A percentile compares a stretch with the other conserved stretches of the same genome.
Evolutionary conservation across 2,113 vertebrate genomes (phyloP).

Genomic region (Microcebus ravelobensis): DNA sequence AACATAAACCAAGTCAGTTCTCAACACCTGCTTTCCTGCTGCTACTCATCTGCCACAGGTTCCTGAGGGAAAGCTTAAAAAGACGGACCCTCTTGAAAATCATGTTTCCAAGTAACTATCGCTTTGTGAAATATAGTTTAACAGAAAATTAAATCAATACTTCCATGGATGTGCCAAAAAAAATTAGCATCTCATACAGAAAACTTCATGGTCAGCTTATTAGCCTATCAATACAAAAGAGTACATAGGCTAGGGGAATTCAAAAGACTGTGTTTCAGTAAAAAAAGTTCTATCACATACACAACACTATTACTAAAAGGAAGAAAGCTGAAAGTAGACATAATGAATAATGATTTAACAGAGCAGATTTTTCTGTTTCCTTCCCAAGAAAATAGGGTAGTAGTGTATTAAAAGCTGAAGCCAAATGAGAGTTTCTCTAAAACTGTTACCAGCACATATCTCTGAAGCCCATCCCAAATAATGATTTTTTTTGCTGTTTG

Average conservation of each 20-base stretch:
- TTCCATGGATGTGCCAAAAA: background rate
- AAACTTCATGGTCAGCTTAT: background rate
- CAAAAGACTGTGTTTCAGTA: background rate
- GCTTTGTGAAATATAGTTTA: background rate
- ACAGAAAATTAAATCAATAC: background rate
- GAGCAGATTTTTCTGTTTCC: background rate
- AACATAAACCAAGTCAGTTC: background rate
- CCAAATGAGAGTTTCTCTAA: background rate
- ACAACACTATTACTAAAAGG: background rate
- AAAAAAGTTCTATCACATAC: background rate
- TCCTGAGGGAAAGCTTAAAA: background rate
- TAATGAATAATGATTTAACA: background rate
- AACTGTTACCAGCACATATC: background rate
- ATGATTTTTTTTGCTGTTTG: background rate
- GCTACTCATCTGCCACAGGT: background rate
- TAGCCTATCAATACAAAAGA: background rate
- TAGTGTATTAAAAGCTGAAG: background rate
- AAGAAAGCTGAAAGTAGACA: background rate
- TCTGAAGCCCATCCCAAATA: background rate
- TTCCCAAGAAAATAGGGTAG: background rate
- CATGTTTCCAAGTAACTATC: background rate
- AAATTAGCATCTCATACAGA: background rate
- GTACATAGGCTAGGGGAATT: background rate
- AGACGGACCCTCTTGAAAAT: background rate
- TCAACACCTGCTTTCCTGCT: background rate